Evolutionary conservation across 1,140 invertebrate genomes (phyloP), one percentile per base, ranked within the genome.

Genomic region (Drosophila kohkoa): DNA sequence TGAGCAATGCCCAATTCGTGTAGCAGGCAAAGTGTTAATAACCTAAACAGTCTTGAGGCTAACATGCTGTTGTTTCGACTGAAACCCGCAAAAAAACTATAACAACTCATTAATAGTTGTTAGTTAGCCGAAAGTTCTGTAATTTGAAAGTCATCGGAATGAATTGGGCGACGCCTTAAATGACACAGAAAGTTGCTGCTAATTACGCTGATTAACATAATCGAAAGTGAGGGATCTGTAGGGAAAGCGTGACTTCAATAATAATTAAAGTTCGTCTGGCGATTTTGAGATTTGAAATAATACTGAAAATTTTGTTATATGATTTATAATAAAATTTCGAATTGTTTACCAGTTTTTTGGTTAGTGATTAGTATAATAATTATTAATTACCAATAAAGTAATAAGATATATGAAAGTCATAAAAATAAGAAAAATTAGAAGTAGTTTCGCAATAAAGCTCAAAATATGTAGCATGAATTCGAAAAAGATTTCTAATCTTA

Each of bases 51-150:
- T 35, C 43, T 46, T 63, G 35, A 8, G 11, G 28, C 59, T 6
- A 70, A 10, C 68, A 70, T 70, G 35, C 3, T n/a, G 32, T 28
- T 35, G 8, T 8, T 16, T 48, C 5, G 13, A 70, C 68, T 70
- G n/a, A 64, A 48, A 41, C 11, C 11, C 0, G n/a, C 6, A 5
- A n/a, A 43, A 43, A 20, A n/a, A 43, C 32, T 13, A 25, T 58
- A 25, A 20, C 15, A 20, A 38, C 35, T 11, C 35, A 41, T 38
- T 38, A 38, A 38, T 38, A 25, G 55, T 11, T 25, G 20, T 25
- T n/a, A 3, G 7, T 52, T 52, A 7, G 6, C 11, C 11, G 2
- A 25, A 45, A 43, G 8, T 45, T 0, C 5, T 52, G 6, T 2
- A 52, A 13, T 28, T 45, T 45, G 6, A 58, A 58, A 58, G 55